These are phyloP conservation scores for Ylistrum balloti DNA, from an alignment of 1,140 invertebrate genomes.

Conservation along the genomic window DNA sequence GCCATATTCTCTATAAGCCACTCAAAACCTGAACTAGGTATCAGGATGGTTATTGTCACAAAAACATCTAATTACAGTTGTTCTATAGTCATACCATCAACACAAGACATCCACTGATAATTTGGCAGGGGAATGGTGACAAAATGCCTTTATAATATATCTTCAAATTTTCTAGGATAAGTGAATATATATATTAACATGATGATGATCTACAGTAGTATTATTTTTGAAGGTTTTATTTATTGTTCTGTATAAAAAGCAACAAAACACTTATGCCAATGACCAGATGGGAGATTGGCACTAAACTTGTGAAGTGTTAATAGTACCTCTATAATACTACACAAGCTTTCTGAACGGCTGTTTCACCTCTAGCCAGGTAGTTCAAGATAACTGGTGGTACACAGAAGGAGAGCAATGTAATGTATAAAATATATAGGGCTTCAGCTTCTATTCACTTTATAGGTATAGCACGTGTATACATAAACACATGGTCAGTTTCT, in stretches of 20 bases:
- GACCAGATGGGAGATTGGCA: not conserved
- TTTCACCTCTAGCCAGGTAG: not conserved
- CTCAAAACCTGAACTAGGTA: not conserved
- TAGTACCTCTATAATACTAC: not conserved
- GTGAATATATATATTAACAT: no score
- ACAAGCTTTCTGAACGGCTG: not conserved
- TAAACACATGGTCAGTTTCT: not conserved
- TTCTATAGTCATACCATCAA: not conserved
- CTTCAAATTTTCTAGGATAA: no score
- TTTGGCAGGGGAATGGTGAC: not conserved
- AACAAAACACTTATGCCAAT: not conserved
- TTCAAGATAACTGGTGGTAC: not conserved
- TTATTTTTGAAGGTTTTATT: no score
- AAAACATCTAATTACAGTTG: not conserved
- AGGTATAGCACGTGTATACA: not conserved
- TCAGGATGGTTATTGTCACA: not conserved
- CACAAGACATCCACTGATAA: not conserved
- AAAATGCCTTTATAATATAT: not conserved
- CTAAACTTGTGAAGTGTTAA: not conserved
- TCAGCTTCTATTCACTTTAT: no score
- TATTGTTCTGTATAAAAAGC: no score
- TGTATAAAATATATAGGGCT: no score
- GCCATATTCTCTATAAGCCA: not conserved
- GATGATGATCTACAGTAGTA: no score
- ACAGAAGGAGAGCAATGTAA: not conserved